phyloP scores from a whole-genome alignment of 2,797 vertebrate species.

The Bufotes viridis region DNA sequence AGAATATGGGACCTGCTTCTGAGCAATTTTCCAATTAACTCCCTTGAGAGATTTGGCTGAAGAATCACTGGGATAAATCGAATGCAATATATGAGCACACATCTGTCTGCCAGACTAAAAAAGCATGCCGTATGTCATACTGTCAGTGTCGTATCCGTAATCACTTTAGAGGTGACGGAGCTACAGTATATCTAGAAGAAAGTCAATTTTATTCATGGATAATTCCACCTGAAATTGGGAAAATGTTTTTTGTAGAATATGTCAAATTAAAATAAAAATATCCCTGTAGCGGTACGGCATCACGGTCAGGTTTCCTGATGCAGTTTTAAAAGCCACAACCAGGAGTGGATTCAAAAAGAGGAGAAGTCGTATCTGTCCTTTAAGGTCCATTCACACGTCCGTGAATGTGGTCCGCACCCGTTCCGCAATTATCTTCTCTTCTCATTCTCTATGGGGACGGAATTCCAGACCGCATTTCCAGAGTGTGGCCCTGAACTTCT shows the following conservation, averaged over 20 bases:
- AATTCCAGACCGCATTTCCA: too few relatives aligned
- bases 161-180: slow-evolving; percentile 6
- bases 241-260: not conserved
- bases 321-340: too few relatives aligned
- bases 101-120: slow-evolving; percentile 44
- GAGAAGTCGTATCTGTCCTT: too few relatives aligned
- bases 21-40: slow-evolving; percentile 46
- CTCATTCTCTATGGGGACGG: too few relatives aligned
- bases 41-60: slow-evolving; percentile 29
- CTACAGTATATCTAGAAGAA: not conserved
- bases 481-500: too few relatives aligned
- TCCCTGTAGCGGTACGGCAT: too few relatives aligned
- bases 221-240: not conserved
- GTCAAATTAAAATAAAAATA: not conserved
- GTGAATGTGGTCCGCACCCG: too few relatives aligned
- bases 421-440: too few relatives aligned
- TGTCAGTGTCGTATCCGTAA: not conserved
- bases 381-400: too few relatives aligned
- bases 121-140: not conserved
- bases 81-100: slow-evolving; percentile 11
- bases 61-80: slow-evolving; percentile 40
- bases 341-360: too few relatives aligned
- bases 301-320: too few relatives aligned
- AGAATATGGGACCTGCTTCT: slow-evolving; percentile 30
- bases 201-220: not conserved